Evolutionary conservation across 2,797 vertebrate species (phyloP), one percentile per base, ranked within the genome.

Genomic region (Periparus ater): DNA sequence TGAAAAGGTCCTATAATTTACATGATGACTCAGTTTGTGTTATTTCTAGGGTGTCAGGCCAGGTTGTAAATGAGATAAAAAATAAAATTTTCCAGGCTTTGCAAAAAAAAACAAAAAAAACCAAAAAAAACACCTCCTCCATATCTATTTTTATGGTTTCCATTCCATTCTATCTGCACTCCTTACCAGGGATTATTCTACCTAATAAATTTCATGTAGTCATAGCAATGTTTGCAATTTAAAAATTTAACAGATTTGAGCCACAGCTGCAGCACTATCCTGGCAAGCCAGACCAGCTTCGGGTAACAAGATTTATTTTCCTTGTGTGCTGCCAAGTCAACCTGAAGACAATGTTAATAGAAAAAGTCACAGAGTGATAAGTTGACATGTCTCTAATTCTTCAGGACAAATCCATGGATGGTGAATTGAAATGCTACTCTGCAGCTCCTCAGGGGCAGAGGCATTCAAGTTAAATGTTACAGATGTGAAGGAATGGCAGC

Each of bases 341-440:
- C 95, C 95, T 96, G 94, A 94, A 97, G 97, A 97, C 95, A 97
- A 96, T 96, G 96, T 98, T 97, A 98, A 89, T 96, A 96, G 95
- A 96, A 98, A 98, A 98, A 97, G 97, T 98, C 97, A 98, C 94
- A 86, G 16, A 62, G 95, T 97, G 97, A 97, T 96, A 97, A 81
- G 86, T 88, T 97, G 97, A 97, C 95, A 95, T 91, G 77, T 78
- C 72, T 91, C 89, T 95, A 92, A 93, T 97, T 97, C 97, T 97
- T 96, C 85, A 86, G 96, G 89, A 96, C 93, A 96, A 93, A 96
- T 95, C 92, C 8, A 0, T 53, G 85, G 84, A 78, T 79, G 75
- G 83, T 0, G 75, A 94, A 97, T 92, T 97, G 96, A 95, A 97
- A 97, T 97, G 95, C 94, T 95, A 84, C 92, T 91, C 93, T 62